Evolutionary conservation across 1,140 invertebrate species (phyloP).

Genomic region (Drosophila teissieri): DNA sequence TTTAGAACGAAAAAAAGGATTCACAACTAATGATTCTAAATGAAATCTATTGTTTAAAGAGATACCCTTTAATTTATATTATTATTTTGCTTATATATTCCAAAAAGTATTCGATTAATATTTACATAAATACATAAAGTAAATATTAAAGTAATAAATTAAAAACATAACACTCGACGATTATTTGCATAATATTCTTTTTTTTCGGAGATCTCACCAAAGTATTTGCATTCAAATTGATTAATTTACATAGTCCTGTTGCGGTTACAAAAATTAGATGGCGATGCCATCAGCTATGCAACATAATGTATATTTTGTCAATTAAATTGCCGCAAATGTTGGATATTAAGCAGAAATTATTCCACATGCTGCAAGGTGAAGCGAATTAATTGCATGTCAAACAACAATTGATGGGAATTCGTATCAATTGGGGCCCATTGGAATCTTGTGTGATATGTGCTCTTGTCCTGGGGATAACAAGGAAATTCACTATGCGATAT

Average conservation of each 20-base stretch:
- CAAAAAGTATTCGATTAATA: too few relatives aligned
- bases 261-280: slow-evolving; percentile 34
- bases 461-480: slow-evolving; percentile 12
- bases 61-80: background rate
- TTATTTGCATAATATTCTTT: background rate
- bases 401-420: slow-evolving; percentile 63
- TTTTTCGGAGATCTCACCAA: background rate
- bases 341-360: slow-evolving; percentile 38
- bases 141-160: background rate
- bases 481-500: slow-evolving; percentile 6
- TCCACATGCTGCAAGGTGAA: slow-evolving; percentile 19
- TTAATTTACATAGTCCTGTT: slow-evolving; percentile 49
- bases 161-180: too few relatives aligned
- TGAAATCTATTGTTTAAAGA: background rate
- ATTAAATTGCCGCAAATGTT: slow-evolving; percentile 42
- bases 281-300: slow-evolving; percentile 1
- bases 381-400: slow-evolving; percentile 71
- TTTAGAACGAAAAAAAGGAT: background rate
- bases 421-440: slow-evolving; percentile 32
- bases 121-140: too few relatives aligned
- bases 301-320: slow-evolving; percentile 17
- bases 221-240: slow-evolving; percentile 43
- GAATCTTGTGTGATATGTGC: slow-evolving; percentile 14
- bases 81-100: too few relatives aligned
- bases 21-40: background rate